phyloP scores from a whole-genome alignment of 2,888 invertebrate species.

The Dicycla oo region DNA sequence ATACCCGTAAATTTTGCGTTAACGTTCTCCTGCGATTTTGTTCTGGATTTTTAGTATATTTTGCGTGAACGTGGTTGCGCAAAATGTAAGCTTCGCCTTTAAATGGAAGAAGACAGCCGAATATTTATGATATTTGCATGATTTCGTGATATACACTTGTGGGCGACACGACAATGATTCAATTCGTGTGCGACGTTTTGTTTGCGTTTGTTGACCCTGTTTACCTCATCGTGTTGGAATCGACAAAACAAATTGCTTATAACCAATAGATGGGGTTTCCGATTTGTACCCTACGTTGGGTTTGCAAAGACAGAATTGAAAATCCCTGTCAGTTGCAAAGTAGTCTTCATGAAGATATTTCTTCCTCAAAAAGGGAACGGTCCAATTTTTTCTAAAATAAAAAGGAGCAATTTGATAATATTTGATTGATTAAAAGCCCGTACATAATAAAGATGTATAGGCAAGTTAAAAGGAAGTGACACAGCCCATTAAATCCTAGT shows the following conservation, averaged over 20 bases:
- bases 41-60: slow-evolving; percentile 40
- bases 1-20: slow-evolving; percentile 39
- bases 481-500: slow-evolving; percentile 57
- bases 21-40: slow-evolving; percentile 33
- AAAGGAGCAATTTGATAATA: slow-evolving; percentile 3
- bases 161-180: slow-evolving; percentile 35
- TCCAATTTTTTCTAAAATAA: neutral
- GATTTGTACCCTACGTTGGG: neutral
- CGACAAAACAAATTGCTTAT: slow-evolving; percentile 1
- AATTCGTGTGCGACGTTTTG: slow-evolving; percentile 15
- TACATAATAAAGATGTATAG: slow-evolving; percentile 33
- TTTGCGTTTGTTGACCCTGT: slow-evolving; percentile 22
- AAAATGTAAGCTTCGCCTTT: slow-evolving; percentile 2
- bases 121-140: slow-evolving; percentile 35
- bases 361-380: neutral
- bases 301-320: slow-evolving; percentile 7
- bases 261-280: neutral
- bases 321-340: slow-evolving; percentile 8
- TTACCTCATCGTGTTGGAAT: slow-evolving; percentile 4
- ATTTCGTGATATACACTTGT: slow-evolving; percentile 12
- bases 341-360: neutral
- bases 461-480: slow-evolving; percentile 48
- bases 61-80: neutral
- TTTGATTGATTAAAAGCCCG: slow-evolving; percentile 35
- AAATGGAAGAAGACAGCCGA: slow-evolving; percentile 7